A percentile compares a stretch with the other conserved stretches of the same genome.
These are phyloP conservation scores for Cladopsammia gracilis DNA, from an alignment of 64 coral and sea anemone genomes.

Conservation along the genomic window DNA sequence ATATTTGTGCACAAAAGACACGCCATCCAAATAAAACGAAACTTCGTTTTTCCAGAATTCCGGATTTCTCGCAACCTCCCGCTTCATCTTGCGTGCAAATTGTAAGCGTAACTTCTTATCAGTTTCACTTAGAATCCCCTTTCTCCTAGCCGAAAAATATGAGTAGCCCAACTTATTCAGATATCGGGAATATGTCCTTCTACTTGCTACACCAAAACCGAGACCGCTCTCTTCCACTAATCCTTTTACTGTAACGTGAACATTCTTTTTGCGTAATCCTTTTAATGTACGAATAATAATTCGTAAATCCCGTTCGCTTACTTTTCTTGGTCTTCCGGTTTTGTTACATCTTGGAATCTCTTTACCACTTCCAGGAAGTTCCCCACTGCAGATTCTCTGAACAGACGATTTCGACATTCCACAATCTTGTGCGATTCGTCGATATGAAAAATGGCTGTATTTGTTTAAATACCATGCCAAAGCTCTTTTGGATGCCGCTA, in stretches of 20 bases:
- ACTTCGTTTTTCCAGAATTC: constrained; percentile 51
- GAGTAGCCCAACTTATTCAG: constrained; percentile 46
- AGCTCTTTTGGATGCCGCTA: background rate
- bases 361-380: background rate
- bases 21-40: constrained; percentile 53
- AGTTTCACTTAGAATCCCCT: constrained; percentile 47
- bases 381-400: background rate
- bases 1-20: constrained; percentile 55
- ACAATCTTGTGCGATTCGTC: background rate
- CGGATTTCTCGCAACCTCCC: background rate
- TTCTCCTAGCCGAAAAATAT: constrained; percentile 44
- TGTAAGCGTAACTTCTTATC: constrained; percentile 35
- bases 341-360: background rate
- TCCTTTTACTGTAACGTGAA: constrained; percentile 27
- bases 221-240: constrained; percentile 37
- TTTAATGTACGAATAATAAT: background rate
- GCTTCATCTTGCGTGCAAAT: constrained; percentile 41
- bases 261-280: background rate
- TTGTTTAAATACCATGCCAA: background rate
- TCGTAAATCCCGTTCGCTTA: background rate
- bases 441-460: background rate
- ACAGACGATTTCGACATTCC: constrained; percentile 20
- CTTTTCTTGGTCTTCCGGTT: background rate
- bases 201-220: constrained; percentile 21
- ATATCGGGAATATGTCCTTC: constrained; percentile 50